Conservation (phyloP, 1,140 invertebrate genomes). For the Hypothenemus hampei region DNA sequence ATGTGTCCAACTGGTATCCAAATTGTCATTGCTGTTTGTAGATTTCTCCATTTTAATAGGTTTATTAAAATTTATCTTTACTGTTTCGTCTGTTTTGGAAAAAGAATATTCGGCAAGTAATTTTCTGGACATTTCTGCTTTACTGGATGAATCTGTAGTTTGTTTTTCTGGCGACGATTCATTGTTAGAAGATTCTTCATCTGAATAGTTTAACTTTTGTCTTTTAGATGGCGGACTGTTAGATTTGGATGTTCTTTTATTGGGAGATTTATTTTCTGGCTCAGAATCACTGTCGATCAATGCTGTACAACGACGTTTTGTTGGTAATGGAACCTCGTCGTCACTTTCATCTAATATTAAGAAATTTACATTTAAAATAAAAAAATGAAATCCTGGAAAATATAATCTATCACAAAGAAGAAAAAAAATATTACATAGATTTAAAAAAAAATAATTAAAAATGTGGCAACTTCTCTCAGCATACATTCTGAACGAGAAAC, state of each 20-base stretch:
- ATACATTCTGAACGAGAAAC: not conserved
- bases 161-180: slow-evolving; percentile 3
- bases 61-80: slow-evolving; percentile 12
- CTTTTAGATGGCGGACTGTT: not conserved
- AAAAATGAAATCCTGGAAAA: not conserved
- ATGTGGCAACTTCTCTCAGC: too few relatives aligned
- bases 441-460: too few relatives aligned
- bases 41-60: slow-evolving; percentile 1
- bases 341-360: slow-evolving; percentile 25
- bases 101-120: slow-evolving; percentile 8
- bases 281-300: slow-evolving; percentile 37
- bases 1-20: slow-evolving; percentile 60
- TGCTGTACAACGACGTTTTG: slow-evolving; percentile 29
- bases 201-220: slow-evolving; percentile 9
- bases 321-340: slow-evolving; percentile 24
- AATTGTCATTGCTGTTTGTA: slow-evolving; percentile 9
- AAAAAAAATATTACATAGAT: not conserved
- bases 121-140: not conserved
- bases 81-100: slow-evolving; percentile 14
- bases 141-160: not conserved
- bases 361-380: not conserved
- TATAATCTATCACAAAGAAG: not conserved
- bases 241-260: slow-evolving; percentile 3
- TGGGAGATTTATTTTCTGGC: slow-evolving; percentile 26
- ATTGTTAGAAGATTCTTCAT: slow-evolving; percentile 13